phyloP scores from a whole-genome alignment of 2,113 vertebrate genomes.

The Anhinga rufa region DNA sequence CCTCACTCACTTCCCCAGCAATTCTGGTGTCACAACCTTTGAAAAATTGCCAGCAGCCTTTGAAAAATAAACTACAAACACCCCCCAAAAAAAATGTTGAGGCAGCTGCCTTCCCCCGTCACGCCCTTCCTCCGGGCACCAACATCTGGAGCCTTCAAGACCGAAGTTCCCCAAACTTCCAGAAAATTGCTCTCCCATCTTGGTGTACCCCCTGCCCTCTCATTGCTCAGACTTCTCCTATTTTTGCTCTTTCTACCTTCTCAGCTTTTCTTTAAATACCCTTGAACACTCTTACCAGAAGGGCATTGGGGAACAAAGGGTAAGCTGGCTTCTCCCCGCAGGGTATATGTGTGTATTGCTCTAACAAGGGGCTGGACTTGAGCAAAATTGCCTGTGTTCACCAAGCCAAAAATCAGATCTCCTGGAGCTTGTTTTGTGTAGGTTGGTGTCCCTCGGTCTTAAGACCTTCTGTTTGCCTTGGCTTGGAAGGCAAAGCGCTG shows the following conservation, averaged over 20 bases:
- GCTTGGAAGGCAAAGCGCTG: neutral
- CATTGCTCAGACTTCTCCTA: neutral
- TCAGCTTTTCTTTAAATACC: slow-evolving; percentile 4
- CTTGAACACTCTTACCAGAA: neutral
- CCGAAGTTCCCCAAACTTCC: slow-evolving; percentile 3
- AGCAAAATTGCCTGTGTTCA: neutral
- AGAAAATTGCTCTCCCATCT: neutral
- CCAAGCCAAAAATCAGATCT: neutral
- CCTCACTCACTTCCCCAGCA: neutral
- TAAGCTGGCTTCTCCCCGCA: neutral
- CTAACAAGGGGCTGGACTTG: fast-evolving
- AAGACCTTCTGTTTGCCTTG: neutral
- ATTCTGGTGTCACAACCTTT: neutral
- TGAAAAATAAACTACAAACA: neutral
- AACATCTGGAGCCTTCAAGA: neutral
- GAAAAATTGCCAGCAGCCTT: neutral
- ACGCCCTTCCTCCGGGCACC: neutral
- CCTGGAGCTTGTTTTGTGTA: neutral
- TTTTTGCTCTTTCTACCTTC: neutral
- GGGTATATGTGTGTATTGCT: neutral
- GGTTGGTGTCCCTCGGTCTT: neutral
- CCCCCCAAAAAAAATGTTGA: neutral
- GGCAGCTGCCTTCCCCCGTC: neutral
- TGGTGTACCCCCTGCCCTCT: neutral
- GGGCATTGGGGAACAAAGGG: neutral